Evolutionary conservation across 2,888 invertebrate species (phyloP).

Genomic region (Neoascia interrupta): DNA sequence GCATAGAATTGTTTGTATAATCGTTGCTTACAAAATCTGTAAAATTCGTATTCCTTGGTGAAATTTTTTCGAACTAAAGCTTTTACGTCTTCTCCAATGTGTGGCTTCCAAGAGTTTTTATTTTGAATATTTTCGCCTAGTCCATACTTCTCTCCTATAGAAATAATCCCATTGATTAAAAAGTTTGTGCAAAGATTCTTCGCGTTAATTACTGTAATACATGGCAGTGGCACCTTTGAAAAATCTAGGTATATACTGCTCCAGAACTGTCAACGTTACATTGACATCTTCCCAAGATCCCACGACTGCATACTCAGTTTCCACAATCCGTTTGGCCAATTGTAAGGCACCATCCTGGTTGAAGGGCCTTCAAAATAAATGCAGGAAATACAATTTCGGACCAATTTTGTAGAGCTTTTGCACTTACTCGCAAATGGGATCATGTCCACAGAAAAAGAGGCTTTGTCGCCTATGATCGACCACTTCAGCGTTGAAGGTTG

Average conservation of each 20-base stretch:
- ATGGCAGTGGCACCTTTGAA: conserved; percentile 87
- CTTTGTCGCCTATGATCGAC: conserved; percentile 91
- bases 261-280: conserved; percentile 88
- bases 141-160: conserved; percentile 10
- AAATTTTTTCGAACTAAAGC: conserved; percentile 70
- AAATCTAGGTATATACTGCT: conserved; percentile 88
- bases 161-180: conserved; percentile 22
- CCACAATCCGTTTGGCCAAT: conserved; percentile 89
- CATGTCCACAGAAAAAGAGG: conserved; percentile 93
- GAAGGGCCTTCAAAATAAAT: conserved; percentile 84
- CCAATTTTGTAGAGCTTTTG: neutral
- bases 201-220: conserved; percentile 85
- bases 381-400: neutral
- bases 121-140: conserved; percentile 59
- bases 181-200: neutral
- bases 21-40: conserved; percentile 76
- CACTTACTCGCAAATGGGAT: conserved; percentile 87
- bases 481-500: conserved; percentile 86
- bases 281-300: conserved; percentile 93
- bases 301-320: conserved; percentile 90
- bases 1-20: conserved; percentile 76
- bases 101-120: conserved; percentile 73
- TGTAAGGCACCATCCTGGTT: conserved; percentile 89
- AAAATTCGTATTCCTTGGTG: conserved; percentile 73
- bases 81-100: conserved; percentile 70